Evolutionary conservation across 2,113 vertebrate species (phyloP).

Genomic region (Empidonax traillii): DNA sequence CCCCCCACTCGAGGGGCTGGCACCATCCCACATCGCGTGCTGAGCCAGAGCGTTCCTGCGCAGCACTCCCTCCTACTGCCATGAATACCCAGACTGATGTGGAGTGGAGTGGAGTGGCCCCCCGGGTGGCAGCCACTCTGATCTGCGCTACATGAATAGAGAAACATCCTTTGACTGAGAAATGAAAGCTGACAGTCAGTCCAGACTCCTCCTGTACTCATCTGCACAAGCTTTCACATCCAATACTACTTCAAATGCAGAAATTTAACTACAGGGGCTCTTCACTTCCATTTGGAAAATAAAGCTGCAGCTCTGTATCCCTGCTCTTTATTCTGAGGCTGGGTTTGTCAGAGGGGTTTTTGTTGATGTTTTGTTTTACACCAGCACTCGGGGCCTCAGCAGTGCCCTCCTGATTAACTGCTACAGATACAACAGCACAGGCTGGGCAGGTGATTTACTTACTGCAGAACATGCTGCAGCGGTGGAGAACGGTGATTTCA

Average conservation of each 20-base stretch:
- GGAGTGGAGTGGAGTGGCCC: neutral
- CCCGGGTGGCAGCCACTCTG: neutral
- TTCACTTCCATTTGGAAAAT: neutral
- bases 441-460: neutral
- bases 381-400: neutral
- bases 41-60: neutral
- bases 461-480: neutral
- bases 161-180: conserved; percentile 29
- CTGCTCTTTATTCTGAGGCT: neutral
- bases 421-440: neutral
- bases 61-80: neutral
- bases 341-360: neutral
- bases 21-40: neutral
- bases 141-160: neutral
- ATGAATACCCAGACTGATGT: neutral
- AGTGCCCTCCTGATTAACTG: neutral
- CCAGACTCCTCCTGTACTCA: conserved; percentile 13
- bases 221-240: conserved; percentile 39
- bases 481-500: neutral
- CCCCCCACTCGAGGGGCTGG: fast-evolving
- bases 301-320: neutral
- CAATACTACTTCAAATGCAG: conserved; percentile 12
- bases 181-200: conserved; percentile 55
- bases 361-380: neutral
- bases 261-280: conserved; percentile 34